A percentile compares a stretch with the other conserved stretches of the same genome.
phyloP scores from a whole-genome alignment of 1,140 invertebrate genomes.

The Venustaconcha ellipsiformis region DNA sequence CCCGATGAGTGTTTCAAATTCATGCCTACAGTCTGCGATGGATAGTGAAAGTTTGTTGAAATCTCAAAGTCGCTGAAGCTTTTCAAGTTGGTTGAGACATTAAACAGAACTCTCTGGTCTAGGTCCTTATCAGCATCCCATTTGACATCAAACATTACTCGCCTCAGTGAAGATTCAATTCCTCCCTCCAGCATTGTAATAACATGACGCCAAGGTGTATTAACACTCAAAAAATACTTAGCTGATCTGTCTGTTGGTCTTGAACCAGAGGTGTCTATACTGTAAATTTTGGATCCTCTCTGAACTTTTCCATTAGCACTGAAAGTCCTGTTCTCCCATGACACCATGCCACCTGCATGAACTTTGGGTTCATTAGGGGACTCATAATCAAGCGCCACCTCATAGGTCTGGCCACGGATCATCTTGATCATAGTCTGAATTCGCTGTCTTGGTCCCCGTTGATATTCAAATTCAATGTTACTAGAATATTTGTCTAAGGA shows the following conservation, averaged over 20 bases:
- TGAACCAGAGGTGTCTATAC: slow-evolving; percentile 11
- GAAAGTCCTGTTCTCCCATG: slow-evolving; percentile 7
- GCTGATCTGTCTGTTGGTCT: neutral
- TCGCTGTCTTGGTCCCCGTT: slow-evolving; percentile 19
- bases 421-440: slow-evolving; percentile 21
- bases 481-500: slow-evolving; percentile 26
- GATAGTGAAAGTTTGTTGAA: slow-evolving; percentile 22
- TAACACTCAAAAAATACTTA: slow-evolving; percentile 15
- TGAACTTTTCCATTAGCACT: slow-evolving; percentile 7
- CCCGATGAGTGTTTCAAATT: slow-evolving; percentile 26
- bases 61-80: slow-evolving; percentile 25
- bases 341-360: slow-evolving; percentile 10
- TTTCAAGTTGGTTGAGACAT: slow-evolving; percentile 19
- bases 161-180: slow-evolving; percentile 5
- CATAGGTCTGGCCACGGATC: slow-evolving; percentile 17
- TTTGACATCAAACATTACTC: slow-evolving; percentile 21
- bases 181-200: slow-evolving; percentile 6
- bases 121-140: slow-evolving; percentile 30
- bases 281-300: slow-evolving; percentile 17
- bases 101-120: slow-evolving; percentile 18
- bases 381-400: slow-evolving; percentile 14
- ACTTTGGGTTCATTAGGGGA: slow-evolving; percentile 19
- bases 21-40: slow-evolving; percentile 21
- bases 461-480: slow-evolving; percentile 30
- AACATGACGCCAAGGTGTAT: slow-evolving; percentile 13